Conservation (phyloP, 2,113 vertebrate species). For the Bostrychus sinensis region DNA sequence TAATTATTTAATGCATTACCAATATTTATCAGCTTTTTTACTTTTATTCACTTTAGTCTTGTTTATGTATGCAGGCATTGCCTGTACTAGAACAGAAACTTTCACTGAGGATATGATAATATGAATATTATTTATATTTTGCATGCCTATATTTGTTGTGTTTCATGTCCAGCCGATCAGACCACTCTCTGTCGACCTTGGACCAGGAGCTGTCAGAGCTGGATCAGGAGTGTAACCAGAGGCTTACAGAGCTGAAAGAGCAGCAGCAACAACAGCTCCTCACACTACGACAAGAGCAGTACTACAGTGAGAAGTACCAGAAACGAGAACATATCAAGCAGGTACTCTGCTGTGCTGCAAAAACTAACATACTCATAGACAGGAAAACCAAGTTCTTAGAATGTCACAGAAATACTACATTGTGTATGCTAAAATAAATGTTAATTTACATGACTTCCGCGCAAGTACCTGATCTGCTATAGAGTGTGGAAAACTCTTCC, state of each 20-base stretch:
- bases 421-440: neutral
- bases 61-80: no score
- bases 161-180: constrained; percentile 81
- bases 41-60: no score
- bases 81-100: no score
- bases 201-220: constrained; percentile 89
- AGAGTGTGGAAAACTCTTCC: constrained; percentile 53
- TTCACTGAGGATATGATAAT: no score
- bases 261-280: constrained; percentile 94
- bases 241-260: constrained; percentile 89
- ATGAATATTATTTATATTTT: no score
- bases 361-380: neutral
- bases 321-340: constrained; percentile 95
- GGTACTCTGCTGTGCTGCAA: constrained; percentile 68
- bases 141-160: no score
- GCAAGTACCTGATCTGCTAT: constrained; percentile 21
- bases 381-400: neutral
- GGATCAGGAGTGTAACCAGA: constrained; percentile 88
- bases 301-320: constrained; percentile 98
- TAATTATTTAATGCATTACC: no score
- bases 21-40: no score
- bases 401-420: neutral
- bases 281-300: constrained; percentile 94
- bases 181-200: constrained; percentile 83
- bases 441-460: no score